Conservation (phyloP, 1,140 invertebrate genomes). For the Bombus balteatus region DNA sequence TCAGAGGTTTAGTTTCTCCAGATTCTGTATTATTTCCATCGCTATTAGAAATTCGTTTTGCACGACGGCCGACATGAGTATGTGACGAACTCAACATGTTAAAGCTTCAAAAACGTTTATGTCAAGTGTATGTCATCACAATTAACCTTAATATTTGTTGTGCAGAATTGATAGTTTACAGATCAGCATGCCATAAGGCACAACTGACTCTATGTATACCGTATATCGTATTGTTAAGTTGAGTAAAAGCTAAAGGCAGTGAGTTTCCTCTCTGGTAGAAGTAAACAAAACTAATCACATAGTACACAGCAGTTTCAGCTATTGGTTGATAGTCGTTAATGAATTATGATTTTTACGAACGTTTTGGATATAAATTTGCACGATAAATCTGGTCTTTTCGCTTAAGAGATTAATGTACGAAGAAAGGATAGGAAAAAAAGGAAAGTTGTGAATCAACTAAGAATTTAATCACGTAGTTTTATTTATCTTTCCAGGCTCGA, state of each 20-base stretch:
- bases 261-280: no score
- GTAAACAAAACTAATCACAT: not conserved
- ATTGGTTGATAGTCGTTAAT: not conserved
- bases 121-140: no score
- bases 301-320: not conserved
- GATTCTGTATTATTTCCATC: constrained; percentile 23
- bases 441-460: no score
- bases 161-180: no score
- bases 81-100: not conserved
- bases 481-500: no score
- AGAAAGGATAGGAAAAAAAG: not conserved
- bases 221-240: no score
- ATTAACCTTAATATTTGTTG: no score
- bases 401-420: not conserved
- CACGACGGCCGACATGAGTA: not conserved
- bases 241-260: no score
- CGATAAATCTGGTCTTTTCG: not conserved
- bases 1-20: constrained; percentile 77
- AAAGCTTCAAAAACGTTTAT: not conserved
- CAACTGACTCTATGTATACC: no score
- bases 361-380: not conserved
- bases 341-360: not conserved
- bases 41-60: constrained; percentile 1
- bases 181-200: no score
- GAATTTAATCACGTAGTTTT: no score